Evolutionary conservation across 2,113 vertebrate genomes (phyloP).

Genomic region (Melozone crissalis): DNA sequence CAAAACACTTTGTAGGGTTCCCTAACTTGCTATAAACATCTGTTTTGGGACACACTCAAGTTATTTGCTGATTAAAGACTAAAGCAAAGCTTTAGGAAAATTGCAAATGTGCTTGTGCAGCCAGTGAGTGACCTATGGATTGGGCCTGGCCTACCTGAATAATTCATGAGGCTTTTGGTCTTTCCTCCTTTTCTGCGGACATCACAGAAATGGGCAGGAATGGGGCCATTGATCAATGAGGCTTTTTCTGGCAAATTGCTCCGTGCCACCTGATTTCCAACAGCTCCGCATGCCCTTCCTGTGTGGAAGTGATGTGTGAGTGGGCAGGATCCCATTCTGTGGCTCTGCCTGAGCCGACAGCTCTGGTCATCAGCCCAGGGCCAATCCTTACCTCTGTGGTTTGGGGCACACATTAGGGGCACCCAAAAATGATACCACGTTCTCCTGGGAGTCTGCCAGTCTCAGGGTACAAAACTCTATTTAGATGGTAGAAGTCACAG

Average conservation of each 20-base stretch:
- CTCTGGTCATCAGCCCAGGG: neutral
- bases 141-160: neutral
- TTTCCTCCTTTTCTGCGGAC: neutral
- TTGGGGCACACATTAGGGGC: neutral
- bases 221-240: neutral
- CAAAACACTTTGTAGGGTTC: neutral
- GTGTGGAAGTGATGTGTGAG: neutral
- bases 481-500: neutral
- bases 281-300: neutral
- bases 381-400: neutral
- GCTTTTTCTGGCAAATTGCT: neutral
- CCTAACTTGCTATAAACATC: constrained; percentile 3
- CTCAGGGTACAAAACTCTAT: neutral
- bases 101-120: neutral
- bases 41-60: constrained; percentile 7
- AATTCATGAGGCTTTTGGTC: constrained; percentile 25
- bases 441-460: neutral
- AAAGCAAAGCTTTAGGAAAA: neutral
- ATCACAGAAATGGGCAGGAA: constrained; percentile 9
- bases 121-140: neutral
- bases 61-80: constrained; percentile 38
- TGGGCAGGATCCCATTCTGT: neutral
- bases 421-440: accelerated
- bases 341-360: neutral
- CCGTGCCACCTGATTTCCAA: neutral